These are phyloP conservation scores for Pseudochirops corinnae DNA, from an alignment of 2,797 vertebrate genomes.

Conservation along the genomic window DNA sequence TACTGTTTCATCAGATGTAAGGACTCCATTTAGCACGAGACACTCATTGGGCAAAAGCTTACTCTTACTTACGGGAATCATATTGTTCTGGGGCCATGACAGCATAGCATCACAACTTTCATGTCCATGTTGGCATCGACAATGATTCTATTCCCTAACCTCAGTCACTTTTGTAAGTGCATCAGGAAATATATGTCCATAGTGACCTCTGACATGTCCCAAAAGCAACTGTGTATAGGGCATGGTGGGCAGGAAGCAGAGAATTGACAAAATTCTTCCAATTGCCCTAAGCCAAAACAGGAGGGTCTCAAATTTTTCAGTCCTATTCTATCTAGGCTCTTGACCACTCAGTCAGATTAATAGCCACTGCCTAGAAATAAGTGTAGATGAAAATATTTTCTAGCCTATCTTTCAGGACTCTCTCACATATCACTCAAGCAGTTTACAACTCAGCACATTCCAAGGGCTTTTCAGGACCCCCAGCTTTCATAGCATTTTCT, in stretches of 20 bases:
- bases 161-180: background rate
- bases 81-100: background rate
- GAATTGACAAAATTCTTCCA: background rate
- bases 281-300: background rate
- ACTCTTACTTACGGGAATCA: background rate
- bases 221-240: background rate
- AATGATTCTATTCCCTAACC: background rate
- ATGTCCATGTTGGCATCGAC: background rate
- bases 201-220: background rate
- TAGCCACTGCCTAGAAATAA: background rate
- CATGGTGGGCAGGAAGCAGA: background rate
- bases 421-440: background rate
- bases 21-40: background rate
- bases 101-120: background rate
- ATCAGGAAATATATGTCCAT: background rate
- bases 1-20: background rate
- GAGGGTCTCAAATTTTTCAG: background rate
- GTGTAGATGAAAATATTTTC: background rate
- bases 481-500: background rate
- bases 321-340: background rate
- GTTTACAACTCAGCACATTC: background rate
- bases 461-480: background rate
- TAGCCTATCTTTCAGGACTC: background rate
- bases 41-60: background rate
- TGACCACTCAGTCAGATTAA: background rate